phyloP scores from a whole-genome alignment of 2,888 invertebrate genomes.

The Latheticus oryzae region DNA sequence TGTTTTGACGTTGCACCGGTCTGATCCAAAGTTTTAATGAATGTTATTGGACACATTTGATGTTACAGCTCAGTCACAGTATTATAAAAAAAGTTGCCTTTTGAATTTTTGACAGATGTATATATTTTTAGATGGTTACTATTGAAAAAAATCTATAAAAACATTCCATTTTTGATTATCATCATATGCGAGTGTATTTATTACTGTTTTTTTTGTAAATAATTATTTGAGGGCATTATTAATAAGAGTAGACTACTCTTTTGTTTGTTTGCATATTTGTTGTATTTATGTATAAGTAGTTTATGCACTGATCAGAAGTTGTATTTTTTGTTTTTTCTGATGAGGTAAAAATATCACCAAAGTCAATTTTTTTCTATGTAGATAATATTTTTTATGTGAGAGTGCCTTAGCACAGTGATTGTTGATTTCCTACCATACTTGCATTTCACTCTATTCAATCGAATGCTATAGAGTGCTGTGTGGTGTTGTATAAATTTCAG shows the following conservation, averaged over 20 bases:
- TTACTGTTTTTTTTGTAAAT: slow-evolving; percentile 26
- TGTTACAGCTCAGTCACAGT: slow-evolving; percentile 38
- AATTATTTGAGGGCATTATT: slow-evolving; percentile 35
- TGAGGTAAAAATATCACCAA: slow-evolving; percentile 26
- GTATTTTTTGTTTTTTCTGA: slow-evolving; percentile 6
- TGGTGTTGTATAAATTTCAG: slow-evolving; percentile 35
- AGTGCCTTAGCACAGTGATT: slow-evolving; percentile 40
- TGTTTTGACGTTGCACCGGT: slow-evolving; percentile 16
- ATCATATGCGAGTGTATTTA: slow-evolving; percentile 16
- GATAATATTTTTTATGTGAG: slow-evolving; percentile 39
- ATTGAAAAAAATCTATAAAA: slow-evolving; percentile 22
- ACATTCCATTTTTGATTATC: slow-evolving; percentile 27
- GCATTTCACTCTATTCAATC: slow-evolving; percentile 8
- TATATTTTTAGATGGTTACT: slow-evolving; percentile 37
- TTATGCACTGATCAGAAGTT: slow-evolving; percentile 30
- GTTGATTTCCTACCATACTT: slow-evolving; percentile 29
- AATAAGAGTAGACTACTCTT: slow-evolving; percentile 5
- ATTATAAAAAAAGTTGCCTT: slow-evolving; percentile 36
- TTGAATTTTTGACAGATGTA: slow-evolving; percentile 34
- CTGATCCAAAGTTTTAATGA: slow-evolving; percentile 31
- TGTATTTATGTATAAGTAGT: slow-evolving; percentile 31
- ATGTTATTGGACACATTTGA: slow-evolving; percentile 31
- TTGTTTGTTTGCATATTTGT: slow-evolving; percentile 29
- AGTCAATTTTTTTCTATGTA: slow-evolving; percentile 39
- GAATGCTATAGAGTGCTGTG: slow-evolving; percentile 11